phyloP scores from a whole-genome alignment of 2,113 vertebrate genomes.

The rabbit (Oryctolagus cuniculus) region DNA sequence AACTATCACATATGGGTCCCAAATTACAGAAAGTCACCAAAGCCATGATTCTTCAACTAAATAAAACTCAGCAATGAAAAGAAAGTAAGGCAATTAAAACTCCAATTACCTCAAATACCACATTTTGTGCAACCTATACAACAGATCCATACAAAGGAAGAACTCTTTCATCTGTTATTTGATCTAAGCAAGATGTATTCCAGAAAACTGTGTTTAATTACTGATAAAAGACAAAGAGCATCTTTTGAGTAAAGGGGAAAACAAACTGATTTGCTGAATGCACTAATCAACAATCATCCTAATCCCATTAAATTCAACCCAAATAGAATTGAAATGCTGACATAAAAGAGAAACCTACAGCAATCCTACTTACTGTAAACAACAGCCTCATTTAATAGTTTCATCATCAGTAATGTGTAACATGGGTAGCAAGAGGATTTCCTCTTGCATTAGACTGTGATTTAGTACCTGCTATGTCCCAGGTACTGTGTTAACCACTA shows the following conservation, averaged over 20 bases:
- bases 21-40: background rate
- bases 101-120: conserved; percentile 34
- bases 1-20: background rate
- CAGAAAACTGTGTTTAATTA: conserved; percentile 18
- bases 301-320: conserved; percentile 24
- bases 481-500: background rate
- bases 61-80: background rate
- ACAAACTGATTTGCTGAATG: background rate
- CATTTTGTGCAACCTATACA: background rate
- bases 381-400: background rate
- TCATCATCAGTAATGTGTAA: background rate
- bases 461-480: background rate
- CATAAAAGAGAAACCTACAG: background rate
- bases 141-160: conserved; percentile 3
- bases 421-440: background rate
- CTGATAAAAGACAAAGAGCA: conserved; percentile 40
- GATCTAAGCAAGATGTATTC: conserved; percentile 1
- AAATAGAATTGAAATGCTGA: background rate
- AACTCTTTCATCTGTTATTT: conserved; percentile 43
- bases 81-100: background rate
- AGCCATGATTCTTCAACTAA: conserved; percentile 12
- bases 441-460: background rate
- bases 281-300: background rate
- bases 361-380: background rate
- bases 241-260: background rate